A percentile compares a stretch with the other conserved stretches of the same genome.
phyloP scores from a whole-genome alignment of 92 coral and sea anemone species.

The Plumapathes pennacea region DNA sequence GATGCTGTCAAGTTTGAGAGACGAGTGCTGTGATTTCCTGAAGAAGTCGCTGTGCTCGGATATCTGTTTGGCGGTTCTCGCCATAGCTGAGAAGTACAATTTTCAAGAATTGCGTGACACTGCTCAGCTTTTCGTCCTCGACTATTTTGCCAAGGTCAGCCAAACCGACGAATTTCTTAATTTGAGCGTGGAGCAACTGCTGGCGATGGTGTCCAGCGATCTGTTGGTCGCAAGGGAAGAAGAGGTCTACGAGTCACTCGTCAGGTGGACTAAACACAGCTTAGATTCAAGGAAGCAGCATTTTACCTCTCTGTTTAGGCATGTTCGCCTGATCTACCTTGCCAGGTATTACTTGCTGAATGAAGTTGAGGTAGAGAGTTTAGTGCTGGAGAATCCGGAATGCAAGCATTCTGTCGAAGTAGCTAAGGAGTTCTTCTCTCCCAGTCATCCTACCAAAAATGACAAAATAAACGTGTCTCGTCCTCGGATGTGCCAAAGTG shows the following conservation, averaged over 20 bases:
- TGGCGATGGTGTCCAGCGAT: conserved; percentile 82
- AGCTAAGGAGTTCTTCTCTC: conserved; percentile 65
- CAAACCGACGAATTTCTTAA: conserved; percentile 61
- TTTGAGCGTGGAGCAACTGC: conserved; percentile 64
- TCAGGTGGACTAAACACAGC: conserved; percentile 71
- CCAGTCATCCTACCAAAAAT: conserved; percentile 13
- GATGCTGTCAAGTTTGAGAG: conserved; percentile 59
- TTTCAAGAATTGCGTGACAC: conserved; percentile 60
- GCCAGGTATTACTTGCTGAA: conserved; percentile 71
- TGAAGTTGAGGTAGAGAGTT: conserved; percentile 61
- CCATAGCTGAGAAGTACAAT: conserved; percentile 81
- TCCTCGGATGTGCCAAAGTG: conserved; percentile 74
- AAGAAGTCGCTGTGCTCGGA: conserved; percentile 65
- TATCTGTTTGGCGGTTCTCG: conserved; percentile 76
- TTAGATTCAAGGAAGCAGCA: conserved; percentile 56
- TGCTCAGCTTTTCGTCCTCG: conserved; percentile 76
- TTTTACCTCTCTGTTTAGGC: conserved; percentile 66
- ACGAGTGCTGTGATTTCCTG: conserved; percentile 66
- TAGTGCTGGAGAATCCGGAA: conserved; percentile 55
- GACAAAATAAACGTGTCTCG: conserved; percentile 12
- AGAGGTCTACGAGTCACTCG: conserved; percentile 78
- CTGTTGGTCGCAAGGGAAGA: conserved; percentile 87
- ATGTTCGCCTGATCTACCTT: conserved; percentile 65
- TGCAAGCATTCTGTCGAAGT: conserved; percentile 38
- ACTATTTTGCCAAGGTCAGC: conserved; percentile 66